phyloP scores from a whole-genome alignment of 2,797 vertebrate species.

The Eulemur mongoz region DNA sequence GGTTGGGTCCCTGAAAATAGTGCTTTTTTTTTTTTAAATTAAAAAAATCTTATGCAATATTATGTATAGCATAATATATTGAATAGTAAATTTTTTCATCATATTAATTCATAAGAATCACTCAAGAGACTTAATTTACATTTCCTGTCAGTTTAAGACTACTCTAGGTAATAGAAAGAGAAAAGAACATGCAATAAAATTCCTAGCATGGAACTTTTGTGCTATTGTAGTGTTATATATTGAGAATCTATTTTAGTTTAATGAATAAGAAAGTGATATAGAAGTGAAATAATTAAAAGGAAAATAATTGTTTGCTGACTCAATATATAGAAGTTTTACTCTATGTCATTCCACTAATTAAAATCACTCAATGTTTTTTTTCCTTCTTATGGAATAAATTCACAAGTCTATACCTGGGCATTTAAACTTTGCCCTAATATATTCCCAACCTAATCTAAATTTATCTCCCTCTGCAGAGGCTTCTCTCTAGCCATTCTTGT shows the following conservation, averaged over 20 bases:
- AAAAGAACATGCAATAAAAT: neutral
- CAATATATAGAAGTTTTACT: neutral
- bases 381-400: neutral
- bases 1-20: neutral
- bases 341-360: neutral
- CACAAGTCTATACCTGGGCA: too few species aligned
- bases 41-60: too few species aligned
- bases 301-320: neutral
- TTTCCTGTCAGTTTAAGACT: neutral
- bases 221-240: neutral
- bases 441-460: neutral
- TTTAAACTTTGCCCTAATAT: neutral
- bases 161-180: neutral
- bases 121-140: neutral
- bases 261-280: neutral
- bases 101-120: constrained; percentile 1
- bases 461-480: neutral
- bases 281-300: neutral
- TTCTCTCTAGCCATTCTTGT: neutral
- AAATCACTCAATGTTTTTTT: neutral
- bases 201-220: neutral
- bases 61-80: neutral
- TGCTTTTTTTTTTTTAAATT: neutral
- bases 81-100: neutral
- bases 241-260: neutral